phyloP scores from a whole-genome alignment of 2,888 invertebrate species.

The Tricholauxania praeusta region DNA sequence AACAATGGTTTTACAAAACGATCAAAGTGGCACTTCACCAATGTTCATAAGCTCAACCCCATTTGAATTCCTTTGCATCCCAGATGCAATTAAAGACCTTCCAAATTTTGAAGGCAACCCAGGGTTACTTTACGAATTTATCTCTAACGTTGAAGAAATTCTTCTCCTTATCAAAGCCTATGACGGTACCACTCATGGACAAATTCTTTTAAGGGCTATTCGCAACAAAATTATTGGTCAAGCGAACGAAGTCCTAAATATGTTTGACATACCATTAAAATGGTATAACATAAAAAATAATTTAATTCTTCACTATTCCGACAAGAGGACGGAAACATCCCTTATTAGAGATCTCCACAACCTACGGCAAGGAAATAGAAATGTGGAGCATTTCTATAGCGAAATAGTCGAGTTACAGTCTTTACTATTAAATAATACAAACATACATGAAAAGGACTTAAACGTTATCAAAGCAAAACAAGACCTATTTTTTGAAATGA shows the following conservation, averaged over 20 bases:
- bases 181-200: too few relatives aligned
- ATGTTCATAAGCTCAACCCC: too few relatives aligned
- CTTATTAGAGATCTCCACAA: conserved; percentile 44
- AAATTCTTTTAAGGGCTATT: conserved; percentile 38
- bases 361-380: too few relatives aligned
- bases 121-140: too few relatives aligned
- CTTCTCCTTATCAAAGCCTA: too few relatives aligned
- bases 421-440: conserved; percentile 43
- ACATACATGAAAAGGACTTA: conserved; percentile 45
- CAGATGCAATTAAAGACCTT: too few relatives aligned
- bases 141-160: too few relatives aligned
- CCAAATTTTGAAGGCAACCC: too few relatives aligned
- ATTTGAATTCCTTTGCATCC: too few relatives aligned
- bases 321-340: not conserved
- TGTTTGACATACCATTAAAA: conserved; percentile 34
- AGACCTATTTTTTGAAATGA: conserved; percentile 46
- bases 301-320: not conserved
- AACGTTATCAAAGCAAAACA: conserved; percentile 46
- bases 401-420: conserved; percentile 47
- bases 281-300: conserved; percentile 5
- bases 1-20: too few relatives aligned
- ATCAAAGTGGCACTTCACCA: too few relatives aligned
- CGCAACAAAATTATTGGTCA: conserved; percentile 4
- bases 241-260: conserved; percentile 38
- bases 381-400: conserved; percentile 44